phyloP scores from a whole-genome alignment of 1,140 invertebrate species.

The Drosophila obscura region DNA sequence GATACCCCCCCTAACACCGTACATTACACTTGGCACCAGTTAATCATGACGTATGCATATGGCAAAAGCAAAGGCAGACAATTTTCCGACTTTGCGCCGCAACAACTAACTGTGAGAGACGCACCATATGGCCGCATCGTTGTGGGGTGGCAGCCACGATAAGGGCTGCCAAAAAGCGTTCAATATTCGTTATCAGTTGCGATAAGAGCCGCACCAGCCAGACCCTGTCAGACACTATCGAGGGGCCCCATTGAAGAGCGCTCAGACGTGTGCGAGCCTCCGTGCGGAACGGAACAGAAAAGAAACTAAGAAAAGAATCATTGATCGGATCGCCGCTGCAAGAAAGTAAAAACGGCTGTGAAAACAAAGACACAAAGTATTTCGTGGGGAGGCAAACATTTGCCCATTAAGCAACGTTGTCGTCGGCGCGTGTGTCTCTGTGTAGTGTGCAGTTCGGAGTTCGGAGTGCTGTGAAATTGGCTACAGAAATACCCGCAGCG shows the following conservation, averaged over 20 bases:
- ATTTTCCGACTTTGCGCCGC: constrained; percentile 11
- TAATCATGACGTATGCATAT: constrained; percentile 59
- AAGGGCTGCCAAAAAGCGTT: constrained; percentile 67
- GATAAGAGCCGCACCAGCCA: constrained; percentile 55
- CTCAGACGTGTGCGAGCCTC: constrained; percentile 65
- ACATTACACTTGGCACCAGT: constrained; percentile 2
- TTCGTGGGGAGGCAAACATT: constrained; percentile 55
- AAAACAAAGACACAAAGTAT: constrained; percentile 57
- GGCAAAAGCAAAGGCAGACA: constrained; percentile 9
- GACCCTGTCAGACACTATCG: constrained; percentile 37
- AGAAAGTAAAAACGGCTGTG: constrained; percentile 58
- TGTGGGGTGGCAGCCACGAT: constrained; percentile 30
- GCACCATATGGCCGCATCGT: constrained; percentile 39
- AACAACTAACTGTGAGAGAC: constrained; percentile 3
- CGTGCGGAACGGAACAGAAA: constrained; percentile 40
- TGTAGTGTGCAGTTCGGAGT: constrained; percentile 11
- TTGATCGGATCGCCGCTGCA: constrained; percentile 15
- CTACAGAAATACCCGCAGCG: constrained; percentile 11
- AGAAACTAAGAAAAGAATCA: constrained; percentile 9
- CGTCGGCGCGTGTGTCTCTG: constrained; percentile 38
- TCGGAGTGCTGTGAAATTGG: constrained; percentile 20
- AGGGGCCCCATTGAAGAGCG: constrained; percentile 22
- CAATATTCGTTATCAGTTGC: constrained; percentile 71
- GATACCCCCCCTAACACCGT: constrained; percentile 29
- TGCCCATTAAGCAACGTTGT: constrained; percentile 53